A percentile compares a stretch with the other conserved stretches of the same genome.
Evolutionary conservation across 1,140 invertebrate species (phyloP).

Genomic region (Gonioctena quinquepunctata): DNA sequence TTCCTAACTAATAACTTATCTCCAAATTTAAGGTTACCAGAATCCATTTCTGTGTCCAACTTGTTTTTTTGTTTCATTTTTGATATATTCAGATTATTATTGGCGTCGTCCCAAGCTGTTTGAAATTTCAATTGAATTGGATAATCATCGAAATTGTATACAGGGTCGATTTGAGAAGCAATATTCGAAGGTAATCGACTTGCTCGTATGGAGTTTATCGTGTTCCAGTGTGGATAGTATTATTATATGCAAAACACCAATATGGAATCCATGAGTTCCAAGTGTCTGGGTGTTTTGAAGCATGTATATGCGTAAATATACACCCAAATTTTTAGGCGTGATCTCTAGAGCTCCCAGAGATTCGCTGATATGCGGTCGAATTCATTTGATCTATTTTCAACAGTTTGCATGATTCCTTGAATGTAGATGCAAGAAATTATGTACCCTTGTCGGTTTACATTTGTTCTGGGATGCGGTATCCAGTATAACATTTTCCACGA

Average conservation of each 20-base stretch:
- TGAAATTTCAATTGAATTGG: slow-evolving; percentile 37
- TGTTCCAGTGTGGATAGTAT: slow-evolving; percentile 30
- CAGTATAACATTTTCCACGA: slow-evolving; percentile 41
- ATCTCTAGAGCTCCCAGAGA: slow-evolving; percentile 36
- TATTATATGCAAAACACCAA: slow-evolving; percentile 38
- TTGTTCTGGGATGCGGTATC: slow-evolving; percentile 34
- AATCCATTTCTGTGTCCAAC: slow-evolving; percentile 17
- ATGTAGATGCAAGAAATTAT: slow-evolving; percentile 30
- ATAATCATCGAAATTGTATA: slow-evolving; percentile 36
- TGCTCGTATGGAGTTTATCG: slow-evolving; percentile 32
- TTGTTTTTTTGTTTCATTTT: slow-evolving; percentile 24
- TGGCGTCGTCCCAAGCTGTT: slow-evolving; percentile 24
- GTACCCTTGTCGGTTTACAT: slow-evolving; percentile 31
- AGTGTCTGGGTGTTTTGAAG: slow-evolving; percentile 18
- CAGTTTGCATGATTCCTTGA: slow-evolving; percentile 31
- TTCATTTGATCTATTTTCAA: no score
- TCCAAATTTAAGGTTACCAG: slow-evolving; percentile 21
- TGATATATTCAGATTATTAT: slow-evolving; percentile 25
- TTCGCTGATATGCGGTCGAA: no score
- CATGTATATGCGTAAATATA: slow-evolving; percentile 35
- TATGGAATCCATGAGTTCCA: slow-evolving; percentile 38
- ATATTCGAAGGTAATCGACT: slow-evolving; percentile 26
- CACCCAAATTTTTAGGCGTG: slow-evolving; percentile 35
- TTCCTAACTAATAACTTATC: slow-evolving; percentile 29
- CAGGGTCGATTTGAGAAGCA: slow-evolving; percentile 19